Percentiles rank a stretch among this genome's conserved stretches.
Evolutionary conservation across 2,113 vertebrate genomes (phyloP).

Genomic region (Marmota flaviventris): DNA sequence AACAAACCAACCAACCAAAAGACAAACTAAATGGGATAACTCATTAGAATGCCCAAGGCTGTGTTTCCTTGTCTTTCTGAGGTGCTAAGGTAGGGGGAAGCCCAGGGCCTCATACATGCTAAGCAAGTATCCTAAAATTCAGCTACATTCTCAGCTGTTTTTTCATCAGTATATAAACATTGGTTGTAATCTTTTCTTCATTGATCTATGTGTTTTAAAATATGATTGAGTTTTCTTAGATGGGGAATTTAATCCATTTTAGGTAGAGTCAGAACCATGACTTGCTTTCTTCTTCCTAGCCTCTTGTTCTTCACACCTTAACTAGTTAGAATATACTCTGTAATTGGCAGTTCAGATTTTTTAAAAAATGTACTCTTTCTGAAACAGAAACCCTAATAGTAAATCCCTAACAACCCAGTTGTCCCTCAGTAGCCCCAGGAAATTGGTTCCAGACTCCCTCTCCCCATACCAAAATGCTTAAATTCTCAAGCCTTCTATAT

Average conservation of each 20-base stretch:
- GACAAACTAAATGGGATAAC: neutral
- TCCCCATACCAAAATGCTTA: neutral
- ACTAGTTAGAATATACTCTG: neutral
- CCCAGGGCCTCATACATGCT: neutral
- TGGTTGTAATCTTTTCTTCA: neutral
- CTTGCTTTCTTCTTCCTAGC: neutral
- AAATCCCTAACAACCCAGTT: neutral
- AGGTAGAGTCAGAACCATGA: neutral
- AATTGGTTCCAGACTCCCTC: neutral
- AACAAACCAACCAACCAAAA: neutral
- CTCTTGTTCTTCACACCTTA: neutral
- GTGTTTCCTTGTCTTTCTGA: neutral
- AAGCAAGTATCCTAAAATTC: too few relatives aligned
- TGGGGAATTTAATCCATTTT: neutral
- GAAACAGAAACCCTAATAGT: conserved; percentile 37
- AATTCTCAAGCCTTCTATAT: too few relatives aligned
- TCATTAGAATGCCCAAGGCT: neutral
- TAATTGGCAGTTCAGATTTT: neutral
- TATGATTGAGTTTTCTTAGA: neutral
- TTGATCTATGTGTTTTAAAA: neutral
- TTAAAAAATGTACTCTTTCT: neutral
- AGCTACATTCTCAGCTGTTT: neutral
- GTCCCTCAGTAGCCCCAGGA: neutral
- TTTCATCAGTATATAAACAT: neutral
- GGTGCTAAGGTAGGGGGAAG: neutral